Evolutionary conservation across 2,888 invertebrate species (phyloP), one percentile per base, ranked within the genome.

Genomic region (Callyntrura guangdongensis): DNA sequence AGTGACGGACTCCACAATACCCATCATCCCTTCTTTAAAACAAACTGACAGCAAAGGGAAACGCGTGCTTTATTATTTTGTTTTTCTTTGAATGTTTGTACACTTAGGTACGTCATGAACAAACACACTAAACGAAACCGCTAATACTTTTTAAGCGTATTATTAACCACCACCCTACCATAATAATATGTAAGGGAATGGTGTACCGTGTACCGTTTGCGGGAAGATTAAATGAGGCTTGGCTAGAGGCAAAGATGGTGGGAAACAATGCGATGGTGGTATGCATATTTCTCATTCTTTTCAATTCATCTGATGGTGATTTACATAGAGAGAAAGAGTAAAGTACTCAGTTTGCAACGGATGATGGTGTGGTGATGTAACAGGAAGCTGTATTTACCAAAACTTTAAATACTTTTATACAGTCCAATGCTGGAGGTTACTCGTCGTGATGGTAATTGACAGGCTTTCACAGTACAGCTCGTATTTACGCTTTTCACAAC

Each of bases 21-120:
- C 36, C 36, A 36, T 36, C 36, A 36, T 36, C 36, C 36, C 36
- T 36, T 36, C 36, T 36, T 36, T 6, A 6, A 6, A 36, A 36
- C 36, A 4, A 36, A 53, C 53, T n/a, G 53, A n/a, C 14, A 9
- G 53, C 53, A 2, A 2, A 53, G 53, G 3, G 53, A 14, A 53
- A 53, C 2, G 53, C 2, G 53, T 53, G 49, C 11, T 8, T 6
- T 8, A 5, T 14, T n/a, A 12, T 12, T 53, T 14, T 53, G 53
- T 47, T 77, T 49, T 77, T 17, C 36, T 25, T 72, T 36, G 12
- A 45, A 47, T 77, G 45, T 77, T 74, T 77, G 77, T 17, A 47
- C 49, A 47, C n/a, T 6, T 14, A 47, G n/a, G 12, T n/a, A 77
- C 47, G 1, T 17, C 27, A 14, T 64, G 17, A 14, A 72, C 25